Base-by-base conservation (phyloP, 2,797 vertebrate genomes). In the Lepus townsendii region DNA sequence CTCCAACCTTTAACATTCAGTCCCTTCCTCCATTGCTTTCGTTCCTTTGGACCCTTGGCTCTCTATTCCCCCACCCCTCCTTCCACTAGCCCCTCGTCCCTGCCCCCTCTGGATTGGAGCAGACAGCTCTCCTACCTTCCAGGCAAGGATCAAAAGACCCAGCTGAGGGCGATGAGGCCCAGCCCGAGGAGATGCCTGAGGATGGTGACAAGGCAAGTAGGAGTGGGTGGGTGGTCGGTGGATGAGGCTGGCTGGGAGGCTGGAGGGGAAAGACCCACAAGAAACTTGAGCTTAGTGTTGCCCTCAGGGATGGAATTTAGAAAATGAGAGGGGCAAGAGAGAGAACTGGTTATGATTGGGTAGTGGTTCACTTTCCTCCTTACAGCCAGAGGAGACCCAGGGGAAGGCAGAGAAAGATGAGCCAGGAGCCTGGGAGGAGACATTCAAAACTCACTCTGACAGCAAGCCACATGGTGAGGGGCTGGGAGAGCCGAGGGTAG, bases 361-460 rank as follows among this genome's bases (percentile, higher is more conserved):
- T n/a, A 42, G 63, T 22, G 30, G 63, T 76, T 54, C n/a, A 19
- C 42, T 78, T 83, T 95, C 72, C 50, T 91, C 65, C 71, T 88
- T 54, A 30, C 60, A 98, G 98, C 82, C 80, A 76, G 97, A 98
- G n/a, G 97, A 98, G 71, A 98, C 98, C 77, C 98, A 98, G 54
- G 98, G 98, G 68, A 97, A 84, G 50, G 76, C 92, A 50, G 98
- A 99, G 13, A 99, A 98, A 19, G 98, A 98, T 60, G 98, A 98
- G 78, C 98, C 98, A 0, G 99, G 99, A 16, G 98, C 99, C 97
- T 99, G 99, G 99, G 99, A 99, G 50, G 99, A 99, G 98, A 99
- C 99, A 0, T 99, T 99, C 98, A 99, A 99, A 97, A 99, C 99
- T 0, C 99, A 99, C 97, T 97, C 99, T 1, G 99, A 99, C 97